These are phyloP conservation scores for Eurystomus glaucurus DNA, from an alignment of 2,797 vertebrate species.

Conservation along the genomic window DNA sequence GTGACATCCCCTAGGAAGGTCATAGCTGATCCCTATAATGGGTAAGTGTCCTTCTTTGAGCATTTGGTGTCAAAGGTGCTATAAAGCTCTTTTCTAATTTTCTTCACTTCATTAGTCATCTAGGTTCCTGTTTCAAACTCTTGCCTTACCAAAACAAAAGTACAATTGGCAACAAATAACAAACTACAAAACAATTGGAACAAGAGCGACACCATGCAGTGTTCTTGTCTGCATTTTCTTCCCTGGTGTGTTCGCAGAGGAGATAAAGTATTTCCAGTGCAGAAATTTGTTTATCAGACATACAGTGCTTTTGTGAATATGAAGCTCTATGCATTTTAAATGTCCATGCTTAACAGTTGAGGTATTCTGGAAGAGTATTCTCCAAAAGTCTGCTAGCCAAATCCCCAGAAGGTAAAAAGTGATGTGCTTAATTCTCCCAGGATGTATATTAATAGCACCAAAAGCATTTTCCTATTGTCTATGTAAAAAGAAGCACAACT, in stretches of 20 bases:
- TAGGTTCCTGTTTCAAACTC: not conserved
- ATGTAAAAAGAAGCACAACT: not conserved
- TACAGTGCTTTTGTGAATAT: not conserved
- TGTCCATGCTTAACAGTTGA: not conserved
- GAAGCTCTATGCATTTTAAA: not conserved
- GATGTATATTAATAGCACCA: not conserved
- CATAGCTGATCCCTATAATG: slow-evolving; percentile 85
- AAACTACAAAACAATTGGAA: not conserved
- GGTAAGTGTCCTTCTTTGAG: slow-evolving; percentile 71
- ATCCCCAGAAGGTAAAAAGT: not conserved
- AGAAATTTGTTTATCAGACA: not conserved
- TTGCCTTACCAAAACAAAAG: not conserved
- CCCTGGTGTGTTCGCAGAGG: not conserved
- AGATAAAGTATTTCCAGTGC: not conserved
- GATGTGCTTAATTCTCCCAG: not conserved
- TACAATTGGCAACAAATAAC: not conserved
- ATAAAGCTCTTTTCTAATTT: not conserved
- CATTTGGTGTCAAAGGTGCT: not conserved
- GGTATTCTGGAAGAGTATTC: not conserved
- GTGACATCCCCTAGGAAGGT: slow-evolving; percentile 75
- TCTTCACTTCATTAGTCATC: slow-evolving; percentile 6
- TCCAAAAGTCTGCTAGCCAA: not conserved
- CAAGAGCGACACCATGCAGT: not conserved
- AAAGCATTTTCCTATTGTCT: not conserved
- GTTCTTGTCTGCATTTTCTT: not conserved